A percentile compares a stretch with the other conserved stretches of the same genome.
phyloP scores from a whole-genome alignment of 2,888 invertebrate genomes.

The Fragum fragum region DNA sequence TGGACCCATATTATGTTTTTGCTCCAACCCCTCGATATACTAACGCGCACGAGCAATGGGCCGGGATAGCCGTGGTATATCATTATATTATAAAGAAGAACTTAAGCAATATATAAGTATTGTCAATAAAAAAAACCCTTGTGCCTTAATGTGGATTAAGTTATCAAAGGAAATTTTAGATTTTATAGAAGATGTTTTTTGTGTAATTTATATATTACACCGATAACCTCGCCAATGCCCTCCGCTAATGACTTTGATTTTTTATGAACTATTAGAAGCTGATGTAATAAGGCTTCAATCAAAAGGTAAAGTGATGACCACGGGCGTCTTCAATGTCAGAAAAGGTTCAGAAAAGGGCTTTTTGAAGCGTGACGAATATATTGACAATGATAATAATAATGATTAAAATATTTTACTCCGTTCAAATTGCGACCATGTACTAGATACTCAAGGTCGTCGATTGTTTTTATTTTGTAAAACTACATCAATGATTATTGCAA shows the following conservation, averaged over 20 bases:
- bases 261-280: not conserved
- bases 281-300: not conserved
- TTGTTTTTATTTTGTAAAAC: not conserved
- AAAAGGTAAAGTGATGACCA: not conserved
- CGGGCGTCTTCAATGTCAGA: slow-evolving; percentile 8
- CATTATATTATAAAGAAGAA: slow-evolving; percentile 16
- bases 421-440: not conserved
- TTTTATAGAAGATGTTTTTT: slow-evolving; percentile 8
- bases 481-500: not conserved
- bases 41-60: slow-evolving; percentile 5
- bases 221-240: not conserved
- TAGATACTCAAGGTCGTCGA: slow-evolving; percentile 9
- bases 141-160: slow-evolving; percentile 18
- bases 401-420: not conserved
- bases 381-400: not conserved
- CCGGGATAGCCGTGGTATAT: slow-evolving; percentile 20
- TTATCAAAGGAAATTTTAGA: not conserved
- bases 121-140: slow-evolving; percentile 12
- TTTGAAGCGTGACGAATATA: slow-evolving; percentile 1
- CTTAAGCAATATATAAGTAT: not conserved
- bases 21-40: no score
- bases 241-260: not conserved
- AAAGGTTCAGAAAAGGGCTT: not conserved
- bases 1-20: no score
- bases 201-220: slow-evolving; percentile 14